Conservation (phyloP, 2,113 vertebrate genomes). For the Oreochromis spilurus region DNA sequence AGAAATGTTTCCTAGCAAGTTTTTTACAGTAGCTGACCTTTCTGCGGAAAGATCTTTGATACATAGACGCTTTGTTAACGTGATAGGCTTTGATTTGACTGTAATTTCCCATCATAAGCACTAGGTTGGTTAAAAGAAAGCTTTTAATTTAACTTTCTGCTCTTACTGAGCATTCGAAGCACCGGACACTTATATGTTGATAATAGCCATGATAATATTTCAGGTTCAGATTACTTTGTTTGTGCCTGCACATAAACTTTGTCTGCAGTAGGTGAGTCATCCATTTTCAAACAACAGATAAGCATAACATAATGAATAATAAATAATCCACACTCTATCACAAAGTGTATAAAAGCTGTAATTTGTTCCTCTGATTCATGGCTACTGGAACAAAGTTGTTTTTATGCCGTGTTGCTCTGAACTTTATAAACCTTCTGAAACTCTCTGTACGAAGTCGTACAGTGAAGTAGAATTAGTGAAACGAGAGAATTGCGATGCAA, state of each 20-base stretch:
- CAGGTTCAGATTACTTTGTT: neutral
- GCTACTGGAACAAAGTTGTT: neutral
- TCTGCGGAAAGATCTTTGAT: neutral
- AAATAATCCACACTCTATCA: neutral
- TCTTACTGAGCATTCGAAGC: neutral
- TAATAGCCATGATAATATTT: neutral
- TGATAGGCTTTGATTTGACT: neutral
- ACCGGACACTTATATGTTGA: neutral
- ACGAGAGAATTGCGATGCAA: neutral
- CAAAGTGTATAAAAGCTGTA: neutral
- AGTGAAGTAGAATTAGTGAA: neutral
- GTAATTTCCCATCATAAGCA: neutral
- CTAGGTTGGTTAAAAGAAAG: neutral
- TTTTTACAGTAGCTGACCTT: neutral
- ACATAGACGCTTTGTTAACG: neutral
- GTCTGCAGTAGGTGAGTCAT: neutral
- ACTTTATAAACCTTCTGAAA: neutral
- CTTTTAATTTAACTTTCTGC: neutral
- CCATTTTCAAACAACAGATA: neutral
- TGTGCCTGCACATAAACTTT: neutral
- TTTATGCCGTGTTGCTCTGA: neutral
- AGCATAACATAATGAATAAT: neutral
- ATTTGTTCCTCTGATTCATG: neutral
- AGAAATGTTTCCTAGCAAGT: neutral
- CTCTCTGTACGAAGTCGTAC: neutral